Evolutionary conservation across 1,140 invertebrate species (phyloP).

Genomic region (Grapholita molesta): DNA sequence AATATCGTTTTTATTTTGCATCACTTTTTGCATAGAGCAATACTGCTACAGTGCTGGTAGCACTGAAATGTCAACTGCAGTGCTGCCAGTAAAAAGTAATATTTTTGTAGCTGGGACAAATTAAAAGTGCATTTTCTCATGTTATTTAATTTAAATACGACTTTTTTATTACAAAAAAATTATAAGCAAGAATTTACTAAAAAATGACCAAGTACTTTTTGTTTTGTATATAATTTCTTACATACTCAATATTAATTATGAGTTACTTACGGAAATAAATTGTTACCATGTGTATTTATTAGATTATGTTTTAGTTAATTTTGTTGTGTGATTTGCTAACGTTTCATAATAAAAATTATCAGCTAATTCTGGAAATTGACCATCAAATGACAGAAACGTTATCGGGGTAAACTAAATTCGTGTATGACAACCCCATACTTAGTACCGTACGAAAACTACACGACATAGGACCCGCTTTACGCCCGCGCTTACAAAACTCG

Average conservation of each 20-base stretch:
- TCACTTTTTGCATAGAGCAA: not conserved
- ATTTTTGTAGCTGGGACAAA: not conserved
- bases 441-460: conserved; percentile 73
- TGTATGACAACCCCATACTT: conserved; percentile 50
- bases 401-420: conserved; percentile 20
- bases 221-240: no score
- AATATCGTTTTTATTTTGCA: no score
- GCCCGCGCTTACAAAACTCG: conserved; percentile 70
- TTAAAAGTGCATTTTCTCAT: not conserved
- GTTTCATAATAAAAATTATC: not conserved
- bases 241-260: no score
- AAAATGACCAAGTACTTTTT: no score
- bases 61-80: conserved; percentile 2
- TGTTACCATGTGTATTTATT: no score
- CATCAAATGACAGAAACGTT: not conserved
- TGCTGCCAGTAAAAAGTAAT: not conserved
- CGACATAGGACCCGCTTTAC: conserved; percentile 65
- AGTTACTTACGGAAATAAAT: no score
- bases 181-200: not conserved
- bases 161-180: not conserved
- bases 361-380: not conserved
- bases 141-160: not conserved
- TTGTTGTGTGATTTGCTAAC: not conserved
- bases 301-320: not conserved
- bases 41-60: not conserved